phyloP scores from a whole-genome alignment of 2,797 vertebrate species.

The Pipistrellus pipistrellus region DNA sequence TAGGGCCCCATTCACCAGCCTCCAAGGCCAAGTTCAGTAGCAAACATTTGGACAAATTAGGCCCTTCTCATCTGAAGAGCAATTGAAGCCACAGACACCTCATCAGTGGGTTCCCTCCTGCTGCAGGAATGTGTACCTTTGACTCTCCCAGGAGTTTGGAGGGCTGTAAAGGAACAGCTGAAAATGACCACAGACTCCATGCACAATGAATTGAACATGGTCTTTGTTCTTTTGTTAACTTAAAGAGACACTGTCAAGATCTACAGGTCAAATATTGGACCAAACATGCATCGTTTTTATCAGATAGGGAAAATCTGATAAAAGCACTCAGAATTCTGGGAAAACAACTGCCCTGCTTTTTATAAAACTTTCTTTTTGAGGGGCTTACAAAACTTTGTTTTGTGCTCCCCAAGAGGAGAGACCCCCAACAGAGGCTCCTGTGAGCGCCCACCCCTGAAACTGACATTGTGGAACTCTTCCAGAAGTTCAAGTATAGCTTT shows the following conservation, averaged over 20 bases:
- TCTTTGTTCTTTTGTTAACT: conserved; percentile 77
- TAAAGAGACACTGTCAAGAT: conserved; percentile 83
- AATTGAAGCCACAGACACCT: conserved; percentile 50
- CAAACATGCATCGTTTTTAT: conserved; percentile 79
- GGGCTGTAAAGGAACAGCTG: conserved; percentile 85
- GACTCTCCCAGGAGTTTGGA: conserved; percentile 85
- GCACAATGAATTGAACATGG: conserved; percentile 82
- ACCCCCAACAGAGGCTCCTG: conserved; percentile 55
- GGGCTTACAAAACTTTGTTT: conserved; percentile 80
- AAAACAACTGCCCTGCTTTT: conserved; percentile 35
- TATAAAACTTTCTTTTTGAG: not conserved
- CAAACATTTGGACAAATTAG: conserved; percentile 50
- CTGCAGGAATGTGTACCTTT: conserved; percentile 86
- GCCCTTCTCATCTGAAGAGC: conserved; percentile 74
- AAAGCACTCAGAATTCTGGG: conserved; percentile 64
- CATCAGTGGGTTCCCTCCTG: conserved; percentile 78
- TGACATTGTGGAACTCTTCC: conserved; percentile 69
- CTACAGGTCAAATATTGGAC: conserved; percentile 77
- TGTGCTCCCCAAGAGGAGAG: conserved; percentile 72
- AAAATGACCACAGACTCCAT: conserved; percentile 80
- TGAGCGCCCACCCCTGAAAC: conserved; percentile 49
- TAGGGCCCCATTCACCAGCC: not conserved
- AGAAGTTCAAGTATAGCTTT: conserved; percentile 51
- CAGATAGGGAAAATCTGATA: conserved; percentile 79
- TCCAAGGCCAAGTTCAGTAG: not conserved